A percentile compares a stretch with the other conserved stretches of the same genome.
These are phyloP conservation scores for Picathartes gymnocephalus DNA, from an alignment of 2,113 vertebrate genomes.

Conservation along the genomic window DNA sequence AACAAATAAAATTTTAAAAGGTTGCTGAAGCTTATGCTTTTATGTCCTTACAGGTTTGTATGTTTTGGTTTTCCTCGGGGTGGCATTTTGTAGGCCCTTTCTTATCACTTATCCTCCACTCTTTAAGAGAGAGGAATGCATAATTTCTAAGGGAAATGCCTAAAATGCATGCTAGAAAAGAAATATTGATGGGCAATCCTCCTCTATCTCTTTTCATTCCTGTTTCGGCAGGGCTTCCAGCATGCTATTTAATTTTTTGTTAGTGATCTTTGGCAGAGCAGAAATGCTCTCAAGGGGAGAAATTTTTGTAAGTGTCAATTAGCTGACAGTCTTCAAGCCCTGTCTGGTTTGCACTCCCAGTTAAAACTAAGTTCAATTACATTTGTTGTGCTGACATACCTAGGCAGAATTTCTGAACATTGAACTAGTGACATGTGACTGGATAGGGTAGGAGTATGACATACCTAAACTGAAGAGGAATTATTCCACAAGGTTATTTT, in stretches of 20 bases:
- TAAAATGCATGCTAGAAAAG: background rate
- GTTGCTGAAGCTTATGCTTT: background rate
- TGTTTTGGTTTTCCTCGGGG: background rate
- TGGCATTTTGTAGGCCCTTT: background rate
- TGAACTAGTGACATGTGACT: background rate
- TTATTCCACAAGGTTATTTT: background rate
- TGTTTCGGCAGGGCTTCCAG: background rate
- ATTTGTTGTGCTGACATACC: background rate
- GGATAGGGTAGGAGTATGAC: background rate
- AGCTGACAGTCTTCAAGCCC: background rate
- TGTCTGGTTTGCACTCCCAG: background rate
- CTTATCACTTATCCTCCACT: background rate
- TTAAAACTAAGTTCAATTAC: background rate
- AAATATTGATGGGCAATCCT: background rate
- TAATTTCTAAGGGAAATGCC: background rate
- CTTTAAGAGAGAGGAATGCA: background rate
- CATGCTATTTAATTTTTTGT: background rate
- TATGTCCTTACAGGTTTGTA: background rate
- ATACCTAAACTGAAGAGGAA: background rate
- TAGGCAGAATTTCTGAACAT: background rate
- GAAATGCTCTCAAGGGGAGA: background rate
- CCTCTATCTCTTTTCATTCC: background rate
- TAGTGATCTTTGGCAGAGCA: background rate
- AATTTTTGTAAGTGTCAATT: background rate
- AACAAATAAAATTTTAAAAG: background rate